These are phyloP conservation scores for Lycopodina hypogea DNA, from an alignment of 37 sponge, comb jelly and placozoan genomes.

Conservation along the genomic window DNA sequence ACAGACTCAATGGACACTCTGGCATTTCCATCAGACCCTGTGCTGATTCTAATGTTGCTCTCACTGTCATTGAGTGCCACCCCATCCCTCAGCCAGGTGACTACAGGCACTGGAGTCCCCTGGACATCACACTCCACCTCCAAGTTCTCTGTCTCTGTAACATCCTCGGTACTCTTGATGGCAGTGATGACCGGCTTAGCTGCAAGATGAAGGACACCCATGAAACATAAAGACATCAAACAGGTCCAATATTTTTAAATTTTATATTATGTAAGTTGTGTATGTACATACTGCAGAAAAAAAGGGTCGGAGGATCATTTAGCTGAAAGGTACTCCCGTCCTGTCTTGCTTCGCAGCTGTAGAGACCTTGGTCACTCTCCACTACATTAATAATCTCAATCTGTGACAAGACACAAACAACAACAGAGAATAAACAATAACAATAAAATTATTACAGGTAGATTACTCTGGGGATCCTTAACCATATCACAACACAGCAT, in stretches of 20 bases:
- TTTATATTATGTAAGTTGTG: background rate
- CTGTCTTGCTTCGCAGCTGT: no score
- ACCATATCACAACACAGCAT: background rate
- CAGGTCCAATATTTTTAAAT: background rate
- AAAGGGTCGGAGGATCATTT: background rate
- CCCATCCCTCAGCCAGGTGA: constrained; percentile 30
- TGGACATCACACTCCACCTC: background rate
- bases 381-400: background rate
- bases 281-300: constrained; percentile 2
- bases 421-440: background rate
- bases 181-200: constrained; percentile 8
- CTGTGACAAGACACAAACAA: no score
- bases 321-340: no score
- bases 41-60: background rate
- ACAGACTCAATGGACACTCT: background rate
- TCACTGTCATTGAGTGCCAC: background rate
- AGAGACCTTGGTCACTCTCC: background rate
- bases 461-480: no score
- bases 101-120: constrained; percentile 11
- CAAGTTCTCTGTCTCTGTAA: background rate
- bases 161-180: background rate
- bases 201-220: background rate
- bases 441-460: background rate
- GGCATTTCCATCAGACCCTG: background rate
- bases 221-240: background rate